These are phyloP conservation scores for Enteromius treurensis DNA, from an alignment of 2,797 vertebrate species.

Conservation along the genomic window DNA sequence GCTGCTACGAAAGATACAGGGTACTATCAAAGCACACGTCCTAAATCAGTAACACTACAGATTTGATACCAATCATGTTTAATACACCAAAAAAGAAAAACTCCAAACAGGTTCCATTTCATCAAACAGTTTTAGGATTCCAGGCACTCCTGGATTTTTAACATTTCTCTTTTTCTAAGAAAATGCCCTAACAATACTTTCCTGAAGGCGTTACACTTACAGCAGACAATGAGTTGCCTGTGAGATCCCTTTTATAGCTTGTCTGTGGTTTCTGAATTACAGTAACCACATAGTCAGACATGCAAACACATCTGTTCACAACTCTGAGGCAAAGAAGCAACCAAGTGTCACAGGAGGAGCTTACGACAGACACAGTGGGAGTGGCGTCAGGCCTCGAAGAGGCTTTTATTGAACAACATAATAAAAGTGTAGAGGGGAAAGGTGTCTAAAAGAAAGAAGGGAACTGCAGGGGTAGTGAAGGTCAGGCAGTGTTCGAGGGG, in stretches of 20 bases:
- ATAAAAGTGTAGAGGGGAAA: no score
- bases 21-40: neutral
- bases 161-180: neutral
- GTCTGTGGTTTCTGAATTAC: constrained; percentile 23
- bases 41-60: neutral
- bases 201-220: neutral
- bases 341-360: neutral
- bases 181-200: neutral
- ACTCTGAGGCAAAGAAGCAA: constrained; percentile 34
- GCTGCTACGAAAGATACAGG: neutral
- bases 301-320: constrained; percentile 48
- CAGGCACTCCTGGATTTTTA: neutral
- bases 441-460: no score
- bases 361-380: no score
- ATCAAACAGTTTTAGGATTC: neutral
- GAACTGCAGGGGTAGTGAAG: no score
- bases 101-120: neutral
- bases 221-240: constrained; percentile 11
- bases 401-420: no score
- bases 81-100: neutral
- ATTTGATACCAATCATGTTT: neutral
- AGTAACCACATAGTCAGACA: constrained; percentile 13
- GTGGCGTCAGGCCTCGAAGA: no score
- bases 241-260: constrained; percentile 17
- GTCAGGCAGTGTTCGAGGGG: no score